Evolutionary conservation across 2,888 invertebrate species (phyloP), one percentile per base, ranked within the genome.

Genomic region (Notodonta dromedarius): DNA sequence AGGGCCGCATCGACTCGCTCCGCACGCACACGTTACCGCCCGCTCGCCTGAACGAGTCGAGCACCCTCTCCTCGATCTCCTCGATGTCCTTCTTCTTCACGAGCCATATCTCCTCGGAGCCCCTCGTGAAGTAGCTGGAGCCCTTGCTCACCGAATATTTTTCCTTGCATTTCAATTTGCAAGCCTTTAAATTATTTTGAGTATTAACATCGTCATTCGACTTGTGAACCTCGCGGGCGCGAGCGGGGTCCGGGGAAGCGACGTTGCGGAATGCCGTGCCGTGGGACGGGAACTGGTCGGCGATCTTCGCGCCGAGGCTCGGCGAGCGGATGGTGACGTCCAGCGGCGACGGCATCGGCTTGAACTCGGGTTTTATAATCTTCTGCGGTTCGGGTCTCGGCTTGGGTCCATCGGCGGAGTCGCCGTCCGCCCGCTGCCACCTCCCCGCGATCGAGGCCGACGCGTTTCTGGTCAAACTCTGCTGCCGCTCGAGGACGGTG

Each of bases 31-130:
- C 65, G 61, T 82, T 86, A 35, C 88, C 90, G 6, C 90, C 89
- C 7, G 91, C 88, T 8, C 93, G 87, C 0, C 92, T 71, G 68
- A 93, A 91, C 63, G 93, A 93, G 62, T 93, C 93, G 57, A 93
- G 59, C 12, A 93, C 93, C 35, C 93, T 77, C 71, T 92, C 93
- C 67, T 93, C 93, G 35, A 93, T 93, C 73, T 92, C 93, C 57
- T 93, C 93, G 2, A 93, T 93, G 54, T 93, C 93, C 70, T 93
- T 93, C 76, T 93, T 93, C 78, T 93, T 93, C n/a, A 93, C 93
- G 51, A 93, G 81, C 93, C 93, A 93, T 53, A 93, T 93, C 73
- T 93, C 93, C 62, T 93, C 93, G 0, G 93, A 89, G 13, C 93
- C 93, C 55, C 93, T 80, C 2, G 91, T 91, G 79, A 91, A 93